Base-by-base conservation (phyloP, 2,888 invertebrate species). In the Philereme vetulata region DNA sequence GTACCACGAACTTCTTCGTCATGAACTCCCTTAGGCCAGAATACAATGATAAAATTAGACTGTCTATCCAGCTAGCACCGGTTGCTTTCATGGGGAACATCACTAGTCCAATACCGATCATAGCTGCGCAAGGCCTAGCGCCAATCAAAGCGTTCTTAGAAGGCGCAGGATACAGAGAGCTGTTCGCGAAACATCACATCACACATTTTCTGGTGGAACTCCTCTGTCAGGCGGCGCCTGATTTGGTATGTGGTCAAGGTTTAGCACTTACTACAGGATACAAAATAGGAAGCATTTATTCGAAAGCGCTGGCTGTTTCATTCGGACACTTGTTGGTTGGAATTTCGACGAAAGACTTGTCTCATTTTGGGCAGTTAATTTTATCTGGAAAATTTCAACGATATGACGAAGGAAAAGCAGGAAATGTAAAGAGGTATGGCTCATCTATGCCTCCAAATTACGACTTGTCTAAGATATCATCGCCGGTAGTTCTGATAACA, bases 231-330 rank as follows among this genome's bases (percentile, higher is more conserved):
- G 61, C 86, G 1, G 80, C 82, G 5, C 89, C 93, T 1, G 87
- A 90, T 52, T 68, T 80, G 4, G 52, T 95, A 0, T 96, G 96
- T 78, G 89, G 93, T 35, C 85, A 93, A 46, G 71, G 90, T 0
- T 80, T 95, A 5, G 92, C 94, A 63, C 67, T 94, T 8, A 71
- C 94, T 0, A 93, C 93, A 3, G 96, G 96, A 3, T 90, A 90
- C 47, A 93, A 92, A 78, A 75, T 81, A 9, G 83, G 89, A 7
- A 92, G 93, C 50, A 87, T 95, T 66, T 92, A 93, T 64, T 77
- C 84, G 48, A 90, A 85, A 63, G 87, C 93, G 49, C 65, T 94
- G 4, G 90, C 93, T 0, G 84, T 94, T 0, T 93, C 91, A 32
- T 75, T 93, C 9, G 88, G 90, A 0, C 94, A 94, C 70, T 72